phyloP scores from a whole-genome alignment of 2,797 vertebrate species.

The Chelon auratus region DNA sequence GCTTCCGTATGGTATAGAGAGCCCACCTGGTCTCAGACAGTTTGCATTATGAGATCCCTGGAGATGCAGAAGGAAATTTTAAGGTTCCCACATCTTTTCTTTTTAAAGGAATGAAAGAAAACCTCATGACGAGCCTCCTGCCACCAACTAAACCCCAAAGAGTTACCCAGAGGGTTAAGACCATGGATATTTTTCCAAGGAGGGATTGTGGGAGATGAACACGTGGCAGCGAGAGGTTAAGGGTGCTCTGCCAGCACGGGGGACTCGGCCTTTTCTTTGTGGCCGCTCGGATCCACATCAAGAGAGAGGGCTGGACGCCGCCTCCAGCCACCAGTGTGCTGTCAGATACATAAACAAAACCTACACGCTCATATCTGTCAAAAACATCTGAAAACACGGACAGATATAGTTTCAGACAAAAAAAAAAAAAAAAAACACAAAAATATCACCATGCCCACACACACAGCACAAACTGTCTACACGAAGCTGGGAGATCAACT shows the following conservation, averaged over 20 bases:
- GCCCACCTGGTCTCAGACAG: constrained; percentile 67
- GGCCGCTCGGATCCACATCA: constrained; percentile 68
- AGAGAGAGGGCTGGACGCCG: constrained; percentile 55
- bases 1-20: constrained; percentile 24
- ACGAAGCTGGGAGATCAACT: constrained; percentile 38
- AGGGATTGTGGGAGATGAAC: constrained; percentile 61
- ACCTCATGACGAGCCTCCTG: constrained; percentile 17
- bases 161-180: constrained; percentile 9
- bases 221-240: constrained; percentile 74
- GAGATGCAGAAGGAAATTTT: constrained; percentile 4
- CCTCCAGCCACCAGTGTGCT: constrained; percentile 37
- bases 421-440: constrained; percentile 28
- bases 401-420: constrained; percentile 47
- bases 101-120: constrained; percentile 25
- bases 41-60: constrained; percentile 35
- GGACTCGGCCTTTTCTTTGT: constrained; percentile 44
- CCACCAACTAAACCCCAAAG: constrained; percentile 30
- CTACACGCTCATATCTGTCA: constrained; percentile 47
- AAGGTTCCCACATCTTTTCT: neutral
- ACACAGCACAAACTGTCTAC: constrained; percentile 25
- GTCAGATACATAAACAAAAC: constrained; percentile 68
- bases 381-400: constrained; percentile 19
- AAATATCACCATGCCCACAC: constrained; percentile 59
- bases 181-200: constrained; percentile 48
- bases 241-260: constrained; percentile 60